Percentiles rank a stretch among this genome's conserved stretches.
Conservation (phyloP, 2,888 invertebrate species). For the Arrhopalites spinosus region DNA sequence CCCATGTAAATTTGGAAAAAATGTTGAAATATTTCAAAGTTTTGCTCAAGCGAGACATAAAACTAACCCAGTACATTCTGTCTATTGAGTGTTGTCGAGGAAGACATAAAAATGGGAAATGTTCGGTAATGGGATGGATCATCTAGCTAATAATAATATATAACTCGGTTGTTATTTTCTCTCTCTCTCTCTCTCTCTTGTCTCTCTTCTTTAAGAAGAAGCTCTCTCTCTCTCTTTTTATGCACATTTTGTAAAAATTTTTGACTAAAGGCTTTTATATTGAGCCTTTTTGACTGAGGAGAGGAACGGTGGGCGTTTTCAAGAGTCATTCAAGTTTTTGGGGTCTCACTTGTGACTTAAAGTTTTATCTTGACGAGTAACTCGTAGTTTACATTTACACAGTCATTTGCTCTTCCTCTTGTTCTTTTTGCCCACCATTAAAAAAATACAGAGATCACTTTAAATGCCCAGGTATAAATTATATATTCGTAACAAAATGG, state of each 20-base stretch:
- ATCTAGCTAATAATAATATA: neutral
- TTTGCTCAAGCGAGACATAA: too few relatives aligned
- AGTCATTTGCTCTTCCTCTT: neutral
- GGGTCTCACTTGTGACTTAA: neutral
- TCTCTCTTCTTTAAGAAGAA: neutral
- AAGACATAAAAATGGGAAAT: conserved; percentile 25
- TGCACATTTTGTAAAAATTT: too few relatives aligned
- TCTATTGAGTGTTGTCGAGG: neutral
- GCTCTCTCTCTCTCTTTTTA: neutral
- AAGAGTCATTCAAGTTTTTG: conserved; percentile 4
- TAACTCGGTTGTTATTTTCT: neutral
- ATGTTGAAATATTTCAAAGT: too few relatives aligned
- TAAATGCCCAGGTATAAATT: too few relatives aligned
- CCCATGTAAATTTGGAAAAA: too few relatives aligned
- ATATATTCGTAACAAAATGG: too few relatives aligned
- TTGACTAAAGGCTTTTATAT: too few relatives aligned
- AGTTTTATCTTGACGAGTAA: too few relatives aligned
- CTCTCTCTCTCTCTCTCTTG: neutral
- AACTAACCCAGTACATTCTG: too few relatives aligned
- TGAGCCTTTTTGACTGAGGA: too few relatives aligned
- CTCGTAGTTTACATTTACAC: neutral
- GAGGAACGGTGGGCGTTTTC: neutral
- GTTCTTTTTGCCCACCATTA: neutral
- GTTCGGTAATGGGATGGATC: conserved; percentile 2
- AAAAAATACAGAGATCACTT: too few relatives aligned